Conservation (phyloP, 2,797 vertebrate species). For the Pangasius krempfi region DNA sequence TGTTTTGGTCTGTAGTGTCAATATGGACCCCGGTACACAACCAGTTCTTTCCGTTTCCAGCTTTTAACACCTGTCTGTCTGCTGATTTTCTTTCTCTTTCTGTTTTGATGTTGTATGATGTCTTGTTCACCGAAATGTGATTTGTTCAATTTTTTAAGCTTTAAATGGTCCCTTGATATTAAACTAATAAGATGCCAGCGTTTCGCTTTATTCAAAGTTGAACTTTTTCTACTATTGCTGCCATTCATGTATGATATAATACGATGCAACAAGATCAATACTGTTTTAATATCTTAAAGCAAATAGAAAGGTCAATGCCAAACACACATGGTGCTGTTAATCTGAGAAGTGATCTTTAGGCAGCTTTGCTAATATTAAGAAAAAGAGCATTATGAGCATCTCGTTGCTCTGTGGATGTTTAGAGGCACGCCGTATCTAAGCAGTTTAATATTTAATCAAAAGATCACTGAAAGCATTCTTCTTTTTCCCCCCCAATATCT, state of each 20-base stretch:
- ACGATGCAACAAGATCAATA: not conserved
- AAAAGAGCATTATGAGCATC: not conserved
- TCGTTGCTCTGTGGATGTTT: not conserved
- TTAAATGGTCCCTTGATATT: not conserved
- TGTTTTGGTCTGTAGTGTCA: not conserved
- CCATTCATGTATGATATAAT: not conserved
- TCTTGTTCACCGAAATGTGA: not conserved
- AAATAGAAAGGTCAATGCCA: not conserved
- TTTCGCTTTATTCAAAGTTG: not conserved
- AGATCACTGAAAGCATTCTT: not conserved
- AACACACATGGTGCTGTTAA: not conserved
- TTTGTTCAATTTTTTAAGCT: not conserved
- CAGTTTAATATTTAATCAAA: not conserved
- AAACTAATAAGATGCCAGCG: not conserved
- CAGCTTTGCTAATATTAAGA: not conserved
- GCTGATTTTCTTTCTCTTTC: not conserved
- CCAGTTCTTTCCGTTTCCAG: not conserved
- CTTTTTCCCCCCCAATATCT: not conserved
- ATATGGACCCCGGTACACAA: not conserved
- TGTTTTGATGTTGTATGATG: not conserved
- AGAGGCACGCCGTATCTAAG: not conserved
- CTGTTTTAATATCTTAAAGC: not conserved
- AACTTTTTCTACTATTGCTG: not conserved
- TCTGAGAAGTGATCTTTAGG: not conserved
- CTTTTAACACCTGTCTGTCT: not conserved